Percentiles rank a stretch among this genome's conserved stretches.
Conservation (phyloP, 1,140 invertebrate genomes). For the Brachystomella parvula region DNA sequence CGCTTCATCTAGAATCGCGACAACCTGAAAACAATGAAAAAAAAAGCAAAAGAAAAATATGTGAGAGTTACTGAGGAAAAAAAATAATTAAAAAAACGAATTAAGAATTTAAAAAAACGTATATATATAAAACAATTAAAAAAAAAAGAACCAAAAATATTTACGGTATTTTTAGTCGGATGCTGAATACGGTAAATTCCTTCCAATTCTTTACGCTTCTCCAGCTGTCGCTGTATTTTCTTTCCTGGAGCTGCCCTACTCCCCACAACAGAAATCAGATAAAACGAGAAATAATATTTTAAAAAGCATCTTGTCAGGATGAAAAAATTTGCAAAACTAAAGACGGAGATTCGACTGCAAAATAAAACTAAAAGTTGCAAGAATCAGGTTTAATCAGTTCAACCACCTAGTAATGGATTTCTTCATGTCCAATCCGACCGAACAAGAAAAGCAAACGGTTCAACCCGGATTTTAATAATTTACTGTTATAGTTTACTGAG, state of each 20-base stretch:
- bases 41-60: too few relatives aligned
- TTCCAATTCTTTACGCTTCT: background rate
- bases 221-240: background rate
- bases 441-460: background rate
- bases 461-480: background rate
- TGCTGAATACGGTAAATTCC: slow-evolving; percentile 1
- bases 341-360: too few relatives aligned
- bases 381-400: too few relatives aligned
- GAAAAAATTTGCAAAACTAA: background rate
- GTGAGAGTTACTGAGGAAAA: too few relatives aligned
- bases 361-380: too few relatives aligned
- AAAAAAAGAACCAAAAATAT: background rate
- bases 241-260: background rate
- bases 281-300: background rate
- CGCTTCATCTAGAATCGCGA: background rate
- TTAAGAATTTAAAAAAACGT: background rate
- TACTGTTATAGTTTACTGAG: background rate
- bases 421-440: background rate
- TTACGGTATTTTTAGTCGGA: background rate
- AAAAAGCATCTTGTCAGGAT: background rate
- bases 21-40: background rate
- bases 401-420: background rate
- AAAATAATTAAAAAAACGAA: background rate
- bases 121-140: background rate
- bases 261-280: background rate